Evolutionary conservation across 1,140 invertebrate genomes (phyloP), one percentile per base, ranked within the genome.

Genomic region (Achroia grisella): DNA sequence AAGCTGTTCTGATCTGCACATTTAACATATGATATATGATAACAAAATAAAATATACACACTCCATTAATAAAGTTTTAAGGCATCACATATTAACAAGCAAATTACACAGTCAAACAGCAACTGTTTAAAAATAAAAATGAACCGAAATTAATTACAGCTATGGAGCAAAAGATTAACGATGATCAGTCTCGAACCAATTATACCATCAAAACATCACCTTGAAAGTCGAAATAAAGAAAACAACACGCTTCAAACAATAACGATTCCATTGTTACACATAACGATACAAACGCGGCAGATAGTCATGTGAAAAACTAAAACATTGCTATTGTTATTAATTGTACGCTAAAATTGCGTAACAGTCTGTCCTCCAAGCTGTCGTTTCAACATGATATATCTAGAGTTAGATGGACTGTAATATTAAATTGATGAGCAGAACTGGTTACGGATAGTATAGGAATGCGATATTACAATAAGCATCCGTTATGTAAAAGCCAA

Each of bases 131-230:
- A 44, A 57, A 57, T 41, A 42, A 63, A 51, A 41, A 33, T 31
- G 52, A 51, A 54, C 48, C 28, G 37, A 65, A 60, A 61, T 62
- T 71, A 69, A 71, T 70, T 65, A 69, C 50, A 64, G 46, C 45
- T 55, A 45, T 48, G 48, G 49, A 49, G 30, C 37, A 15, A 56
- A 64, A 66, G 61, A 68, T 68, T 67, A 71, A 59, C 64, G 47
- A 59, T 50, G 44, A 41, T 35, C 48, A 52, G 44, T 58, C 51
- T 62, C 52, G 35, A 55, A 61, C 52, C 64, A 77, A 77, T 77
- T 77, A 69, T 55, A 61, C 59, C 62, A 58, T 78, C 74, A 78
- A 74, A 72, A 71, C 66, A 68, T 71, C 62, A 66, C 71, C 75
- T 79, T 79, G 72, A 63, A 62, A 59, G 57, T 62, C 30, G 55